Conservation (phyloP, 2,113 vertebrate genomes). For the Poicephalus meyeri region DNA sequence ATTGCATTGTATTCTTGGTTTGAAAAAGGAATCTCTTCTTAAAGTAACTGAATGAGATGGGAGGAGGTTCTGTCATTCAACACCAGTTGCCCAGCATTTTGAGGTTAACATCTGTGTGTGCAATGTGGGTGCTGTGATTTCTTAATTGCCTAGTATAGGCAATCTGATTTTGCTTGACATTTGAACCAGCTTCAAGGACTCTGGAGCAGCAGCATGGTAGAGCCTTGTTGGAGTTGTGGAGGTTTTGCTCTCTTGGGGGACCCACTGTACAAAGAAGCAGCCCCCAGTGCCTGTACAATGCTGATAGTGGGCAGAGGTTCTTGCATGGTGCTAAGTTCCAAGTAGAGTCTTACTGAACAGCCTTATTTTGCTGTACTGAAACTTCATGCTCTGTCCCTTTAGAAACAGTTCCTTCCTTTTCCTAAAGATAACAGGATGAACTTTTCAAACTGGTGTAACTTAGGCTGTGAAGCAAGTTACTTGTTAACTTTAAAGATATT, state of each 20-base stretch:
- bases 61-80: background rate
- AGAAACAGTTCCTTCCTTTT: background rate
- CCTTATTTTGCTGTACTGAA: accelerated
- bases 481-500: background rate
- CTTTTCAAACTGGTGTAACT: accelerated
- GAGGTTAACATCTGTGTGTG: background rate
- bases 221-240: background rate
- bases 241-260: background rate
- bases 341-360: background rate
- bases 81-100: background rate
- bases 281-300: background rate
- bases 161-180: background rate
- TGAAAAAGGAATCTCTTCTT: background rate
- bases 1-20: background rate
- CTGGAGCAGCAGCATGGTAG: background rate
- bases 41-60: accelerated
- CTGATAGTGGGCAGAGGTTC: background rate
- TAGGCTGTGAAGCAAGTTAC: background rate
- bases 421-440: background rate
- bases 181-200: background rate
- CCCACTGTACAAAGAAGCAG: accelerated
- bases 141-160: background rate
- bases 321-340: background rate
- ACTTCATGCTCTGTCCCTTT: background rate
- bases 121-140: background rate